These are phyloP conservation scores for Ormyrus labotus DNA, from an alignment of 2,888 invertebrate species.

Conservation along the genomic window DNA sequence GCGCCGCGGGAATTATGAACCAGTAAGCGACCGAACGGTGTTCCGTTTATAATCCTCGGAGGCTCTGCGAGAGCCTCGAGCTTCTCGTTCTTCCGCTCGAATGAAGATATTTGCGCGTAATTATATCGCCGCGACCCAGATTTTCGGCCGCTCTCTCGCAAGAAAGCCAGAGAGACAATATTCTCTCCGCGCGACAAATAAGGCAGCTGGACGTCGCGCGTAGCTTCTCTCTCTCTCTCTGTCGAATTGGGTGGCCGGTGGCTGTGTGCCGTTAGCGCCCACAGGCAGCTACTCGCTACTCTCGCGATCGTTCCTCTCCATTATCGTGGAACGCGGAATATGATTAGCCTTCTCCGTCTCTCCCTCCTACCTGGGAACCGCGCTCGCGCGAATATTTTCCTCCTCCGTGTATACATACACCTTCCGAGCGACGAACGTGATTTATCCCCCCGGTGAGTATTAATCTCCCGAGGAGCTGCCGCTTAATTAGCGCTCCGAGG, in stretches of 20 bases:
- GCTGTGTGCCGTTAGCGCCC: constrained; percentile 30
- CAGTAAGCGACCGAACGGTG: too few species aligned
- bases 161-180: too few species aligned
- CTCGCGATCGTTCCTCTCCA: constrained; percentile 7
- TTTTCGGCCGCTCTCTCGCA: too few species aligned
- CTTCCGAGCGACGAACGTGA: constrained; percentile 1
- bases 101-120: too few species aligned
- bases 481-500: not conserved
- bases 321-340: constrained; percentile 51
- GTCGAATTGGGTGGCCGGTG: constrained; percentile 22
- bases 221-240: too few species aligned
- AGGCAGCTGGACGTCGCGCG: too few species aligned
- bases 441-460: constrained; percentile 21
- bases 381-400: constrained; percentile 1
- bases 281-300: constrained; percentile 3
- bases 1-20: too few species aligned
- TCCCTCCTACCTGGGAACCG: not conserved
- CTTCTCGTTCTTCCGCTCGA: too few species aligned
- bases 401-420: not conserved
- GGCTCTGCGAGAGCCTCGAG: too few species aligned
- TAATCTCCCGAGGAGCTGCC: constrained; percentile 33
- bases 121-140: too few species aligned
- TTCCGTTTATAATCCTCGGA: too few species aligned
- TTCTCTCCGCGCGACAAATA: too few species aligned
- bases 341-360: constrained; percentile 19